These are phyloP conservation scores for Crypturellus tataupa DNA, from an alignment of 2,797 vertebrate species.

Conservation along the genomic window DNA sequence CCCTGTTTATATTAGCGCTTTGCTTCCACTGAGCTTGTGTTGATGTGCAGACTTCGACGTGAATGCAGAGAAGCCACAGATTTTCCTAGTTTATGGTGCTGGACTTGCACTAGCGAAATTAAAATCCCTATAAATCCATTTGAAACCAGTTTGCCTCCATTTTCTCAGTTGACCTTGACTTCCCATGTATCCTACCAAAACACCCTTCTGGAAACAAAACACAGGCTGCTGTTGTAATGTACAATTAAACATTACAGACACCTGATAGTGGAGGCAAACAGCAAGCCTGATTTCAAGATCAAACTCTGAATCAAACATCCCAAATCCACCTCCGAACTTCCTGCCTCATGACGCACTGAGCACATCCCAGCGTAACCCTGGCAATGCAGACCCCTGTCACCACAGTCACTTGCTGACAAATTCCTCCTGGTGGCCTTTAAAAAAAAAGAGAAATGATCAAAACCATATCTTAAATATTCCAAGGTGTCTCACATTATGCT, in stretches of 20 bases:
- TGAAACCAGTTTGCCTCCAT: neutral
- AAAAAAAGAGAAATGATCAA: neutral
- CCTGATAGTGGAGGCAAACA: neutral
- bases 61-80: neutral
- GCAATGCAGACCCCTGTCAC: neutral
- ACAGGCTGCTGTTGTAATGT: neutral
- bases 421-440: neutral
- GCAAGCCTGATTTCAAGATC: neutral
- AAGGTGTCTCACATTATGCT: rapidly evolving
- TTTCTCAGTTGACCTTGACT: neutral
- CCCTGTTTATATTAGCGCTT: neutral
- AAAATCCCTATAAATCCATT: constrained; percentile 13
- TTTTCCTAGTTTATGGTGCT: neutral
- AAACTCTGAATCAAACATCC: neutral
- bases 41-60: rapidly evolving
- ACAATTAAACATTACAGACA: constrained; percentile 4
- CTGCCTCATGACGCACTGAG: neutral
- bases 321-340: neutral
- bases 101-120: neutral
- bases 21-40: rapidly evolving
- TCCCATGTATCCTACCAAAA: neutral
- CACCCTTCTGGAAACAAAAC: neutral
- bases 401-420: neutral
- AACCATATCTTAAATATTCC: neutral
- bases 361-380: neutral